These are phyloP conservation scores for Pterophyllum scalare DNA, from an alignment of 2,113 vertebrate species.

Conservation along the genomic window DNA sequence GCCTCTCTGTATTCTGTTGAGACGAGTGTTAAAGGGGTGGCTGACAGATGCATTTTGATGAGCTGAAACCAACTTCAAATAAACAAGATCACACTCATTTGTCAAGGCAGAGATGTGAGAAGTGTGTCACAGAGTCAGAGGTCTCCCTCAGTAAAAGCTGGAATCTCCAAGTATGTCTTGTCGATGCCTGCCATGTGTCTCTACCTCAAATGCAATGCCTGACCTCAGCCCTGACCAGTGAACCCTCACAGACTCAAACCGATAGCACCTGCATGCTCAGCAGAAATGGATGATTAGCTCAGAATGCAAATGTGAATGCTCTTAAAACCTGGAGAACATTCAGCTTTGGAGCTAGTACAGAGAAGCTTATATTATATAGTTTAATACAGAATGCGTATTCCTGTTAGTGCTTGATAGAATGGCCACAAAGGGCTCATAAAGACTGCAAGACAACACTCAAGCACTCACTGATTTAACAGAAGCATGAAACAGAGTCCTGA, in stretches of 20 bases:
- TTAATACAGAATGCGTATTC: background rate
- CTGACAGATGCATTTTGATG: background rate
- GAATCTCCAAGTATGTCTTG: background rate
- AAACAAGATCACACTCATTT: too few relatives aligned
- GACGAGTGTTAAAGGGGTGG: background rate
- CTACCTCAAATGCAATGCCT: background rate
- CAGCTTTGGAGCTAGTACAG: background rate
- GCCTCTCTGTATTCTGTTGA: background rate
- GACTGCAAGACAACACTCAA: too few relatives aligned
- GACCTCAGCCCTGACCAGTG: background rate
- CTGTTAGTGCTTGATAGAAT: background rate
- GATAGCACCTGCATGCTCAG: conserved; percentile 40
- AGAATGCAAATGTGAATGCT: background rate
- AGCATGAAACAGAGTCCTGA: background rate
- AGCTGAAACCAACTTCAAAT: background rate
- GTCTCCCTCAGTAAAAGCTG: background rate
- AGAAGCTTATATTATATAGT: background rate
- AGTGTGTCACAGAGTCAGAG: background rate
- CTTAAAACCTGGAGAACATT: background rate
- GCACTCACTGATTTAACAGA: too few relatives aligned
- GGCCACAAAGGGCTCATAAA: background rate
- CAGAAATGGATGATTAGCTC: conserved; percentile 3
- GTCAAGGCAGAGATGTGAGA: too few relatives aligned
- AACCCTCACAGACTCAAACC: background rate
- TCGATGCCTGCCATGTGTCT: background rate